These are phyloP conservation scores for Dasypogon diadema DNA, from an alignment of 2,888 invertebrate genomes.

Conservation along the genomic window DNA sequence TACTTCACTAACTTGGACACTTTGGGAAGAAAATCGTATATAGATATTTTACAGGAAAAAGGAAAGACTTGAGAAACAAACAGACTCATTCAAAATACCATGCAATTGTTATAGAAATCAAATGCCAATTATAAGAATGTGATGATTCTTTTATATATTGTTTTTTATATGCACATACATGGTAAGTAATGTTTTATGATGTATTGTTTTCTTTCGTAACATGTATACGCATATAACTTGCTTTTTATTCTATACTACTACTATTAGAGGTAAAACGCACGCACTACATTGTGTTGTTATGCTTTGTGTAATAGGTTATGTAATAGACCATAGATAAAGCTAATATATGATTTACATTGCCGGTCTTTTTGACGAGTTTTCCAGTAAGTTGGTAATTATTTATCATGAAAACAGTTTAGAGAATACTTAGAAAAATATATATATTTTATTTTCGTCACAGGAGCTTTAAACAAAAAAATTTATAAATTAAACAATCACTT, in stretches of 20 bases:
- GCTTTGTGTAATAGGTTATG: constrained; percentile 14
- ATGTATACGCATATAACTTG: constrained; percentile 20
- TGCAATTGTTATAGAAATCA: constrained; percentile 25
- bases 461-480: no score
- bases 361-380: no score
- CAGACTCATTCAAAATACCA: constrained; percentile 34
- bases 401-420: no score
- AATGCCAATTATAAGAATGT: constrained; percentile 29
- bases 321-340: constrained; percentile 7
- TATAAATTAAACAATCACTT: no score
- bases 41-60: constrained; percentile 14
- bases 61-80: constrained; percentile 17
- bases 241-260: constrained; percentile 19
- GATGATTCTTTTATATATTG: no score
- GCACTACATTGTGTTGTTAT: constrained; percentile 42
- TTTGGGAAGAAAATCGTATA: not conserved
- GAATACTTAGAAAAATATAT: no score
- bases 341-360: no score
- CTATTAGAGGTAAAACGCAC: constrained; percentile 30
- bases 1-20: not conserved
- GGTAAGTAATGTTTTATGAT: not conserved
- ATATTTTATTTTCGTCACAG: no score
- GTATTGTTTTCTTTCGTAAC: not conserved
- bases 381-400: no score
- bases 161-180: constrained; percentile 7